Conservation (phyloP, 64 coral and sea anemone genomes). For the Hydrozoanthus tunicans region DNA sequence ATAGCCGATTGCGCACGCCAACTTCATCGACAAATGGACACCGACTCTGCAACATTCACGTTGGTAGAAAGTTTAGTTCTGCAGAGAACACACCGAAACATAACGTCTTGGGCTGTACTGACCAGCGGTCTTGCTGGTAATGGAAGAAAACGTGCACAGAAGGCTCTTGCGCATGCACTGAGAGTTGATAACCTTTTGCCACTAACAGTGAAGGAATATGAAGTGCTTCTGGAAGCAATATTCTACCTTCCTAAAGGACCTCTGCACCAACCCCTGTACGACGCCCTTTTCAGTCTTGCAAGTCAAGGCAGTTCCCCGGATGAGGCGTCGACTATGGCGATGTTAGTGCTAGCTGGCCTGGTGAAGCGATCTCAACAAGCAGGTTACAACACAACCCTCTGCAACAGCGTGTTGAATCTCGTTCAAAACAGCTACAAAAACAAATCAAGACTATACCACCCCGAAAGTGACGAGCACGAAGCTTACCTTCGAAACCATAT, state of each 20-base stretch:
- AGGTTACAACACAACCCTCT: constrained; percentile 78
- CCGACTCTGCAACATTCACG: constrained; percentile 25
- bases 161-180: constrained; percentile 57
- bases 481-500: constrained; percentile 66
- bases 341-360: constrained; percentile 79
- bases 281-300: constrained; percentile 59
- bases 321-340: constrained; percentile 55
- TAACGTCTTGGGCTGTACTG: constrained; percentile 68
- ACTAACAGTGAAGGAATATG: constrained; percentile 69
- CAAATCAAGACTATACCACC: constrained; percentile 60
- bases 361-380: constrained; percentile 59
- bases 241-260: constrained; percentile 72
- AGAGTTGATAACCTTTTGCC: constrained; percentile 51
- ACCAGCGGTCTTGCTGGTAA: constrained; percentile 51
- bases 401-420: constrained; percentile 49
- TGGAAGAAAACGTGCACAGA: constrained; percentile 62
- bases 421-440: constrained; percentile 76
- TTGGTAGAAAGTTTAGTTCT: constrained; percentile 50
- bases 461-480: constrained; percentile 71
- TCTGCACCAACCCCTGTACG: constrained; percentile 57
- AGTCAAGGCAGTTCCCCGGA: constrained; percentile 22
- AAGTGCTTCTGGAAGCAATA: constrained; percentile 62
- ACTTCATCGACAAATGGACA: constrained; percentile 64
- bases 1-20: constrained; percentile 66
- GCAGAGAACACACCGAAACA: constrained; percentile 70